Base-by-base conservation (phyloP, 1,140 invertebrate species). In the Caenorhabditis brenneri region DNA sequence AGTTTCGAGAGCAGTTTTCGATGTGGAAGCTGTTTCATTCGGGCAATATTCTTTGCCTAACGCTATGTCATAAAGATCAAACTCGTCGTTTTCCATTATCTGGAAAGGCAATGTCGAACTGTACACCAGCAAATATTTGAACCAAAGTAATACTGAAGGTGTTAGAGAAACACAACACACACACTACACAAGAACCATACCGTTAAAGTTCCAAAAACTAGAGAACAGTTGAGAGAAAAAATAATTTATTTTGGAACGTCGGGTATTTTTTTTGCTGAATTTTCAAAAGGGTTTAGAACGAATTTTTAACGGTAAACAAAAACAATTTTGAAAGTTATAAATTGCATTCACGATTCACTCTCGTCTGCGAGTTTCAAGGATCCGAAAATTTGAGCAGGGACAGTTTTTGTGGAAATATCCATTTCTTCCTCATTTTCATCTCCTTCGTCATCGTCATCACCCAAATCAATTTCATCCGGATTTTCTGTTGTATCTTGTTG, bases 381-480 rank as follows among this genome's bases (percentile, higher is more conserved):
- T 46, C 65, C 65, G 29, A 74, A 74, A 42, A 74, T 74, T 31
- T 74, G 65, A 42, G 65, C 65, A 22, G 65, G 65, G 9, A 74
- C 36, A 0, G 36, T 46, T 24, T 74, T 74, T 2, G 36, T 46
- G 7, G 36, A 22, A 27, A 74, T 74, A 31, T 74, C 65, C 6
- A 42, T 19, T 6, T 74, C 65, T 24, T 12, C 65, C 15, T 33
- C 60, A 27, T 86, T 84, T 16, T 82, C 84, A 29, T 84, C 88
- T 5, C 82, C 88, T 2, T 91, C 85, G 3, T 87, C 89, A 12
- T 88, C 89, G 48, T 90, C 86, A 39, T 87, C 84, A n/a, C 86
- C 89, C 74, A 90, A 86, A 55, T 89, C 88, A 85, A 90, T 90
- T 46, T 90, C 89, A 78, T 90, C 90, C 5, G 89, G 89, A 87